Conservation (phyloP, 2,797 vertebrate species). For the Zalophus californianus region DNA sequence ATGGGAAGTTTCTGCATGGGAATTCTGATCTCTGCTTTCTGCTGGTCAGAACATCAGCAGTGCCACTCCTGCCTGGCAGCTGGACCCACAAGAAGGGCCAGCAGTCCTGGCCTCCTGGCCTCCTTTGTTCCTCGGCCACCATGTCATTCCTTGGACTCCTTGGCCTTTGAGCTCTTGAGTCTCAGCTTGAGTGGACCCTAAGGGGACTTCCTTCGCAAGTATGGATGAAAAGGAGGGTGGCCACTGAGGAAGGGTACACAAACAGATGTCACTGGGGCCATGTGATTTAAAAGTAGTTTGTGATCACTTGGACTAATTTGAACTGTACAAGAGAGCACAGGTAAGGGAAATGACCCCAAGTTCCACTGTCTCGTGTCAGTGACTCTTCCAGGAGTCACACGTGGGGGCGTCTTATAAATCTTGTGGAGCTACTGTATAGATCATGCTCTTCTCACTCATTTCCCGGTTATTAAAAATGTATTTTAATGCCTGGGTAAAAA, state of each 20-base stretch:
- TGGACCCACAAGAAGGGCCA: not conserved
- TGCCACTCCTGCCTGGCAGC: too few species aligned
- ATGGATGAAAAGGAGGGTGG: too few species aligned
- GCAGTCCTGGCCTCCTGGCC: not conserved
- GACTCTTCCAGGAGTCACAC: not conserved
- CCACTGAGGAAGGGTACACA: not conserved
- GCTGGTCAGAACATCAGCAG: not conserved
- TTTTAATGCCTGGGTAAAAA: not conserved
- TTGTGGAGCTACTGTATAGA: fast-evolving
- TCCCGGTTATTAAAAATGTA: not conserved
- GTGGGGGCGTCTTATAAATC: not conserved
- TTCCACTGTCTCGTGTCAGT: not conserved
- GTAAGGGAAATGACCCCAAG: not conserved
- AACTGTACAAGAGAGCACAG: not conserved
- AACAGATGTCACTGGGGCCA: not conserved
- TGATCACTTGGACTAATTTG: not conserved
- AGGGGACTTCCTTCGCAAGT: not conserved
- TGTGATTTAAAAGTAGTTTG: not conserved
- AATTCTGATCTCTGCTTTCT: not conserved
- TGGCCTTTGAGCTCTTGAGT: not conserved
- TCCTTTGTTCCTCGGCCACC: not conserved
- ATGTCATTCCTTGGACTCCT: not conserved
- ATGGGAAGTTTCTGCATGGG: not conserved
- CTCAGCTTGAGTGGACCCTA: not conserved
- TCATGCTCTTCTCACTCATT: not conserved